A percentile compares a stretch with the other conserved stretches of the same genome.
Evolutionary conservation across 2,113 vertebrate genomes (phyloP).

Genomic region (Rhinoptilus africanus): DNA sequence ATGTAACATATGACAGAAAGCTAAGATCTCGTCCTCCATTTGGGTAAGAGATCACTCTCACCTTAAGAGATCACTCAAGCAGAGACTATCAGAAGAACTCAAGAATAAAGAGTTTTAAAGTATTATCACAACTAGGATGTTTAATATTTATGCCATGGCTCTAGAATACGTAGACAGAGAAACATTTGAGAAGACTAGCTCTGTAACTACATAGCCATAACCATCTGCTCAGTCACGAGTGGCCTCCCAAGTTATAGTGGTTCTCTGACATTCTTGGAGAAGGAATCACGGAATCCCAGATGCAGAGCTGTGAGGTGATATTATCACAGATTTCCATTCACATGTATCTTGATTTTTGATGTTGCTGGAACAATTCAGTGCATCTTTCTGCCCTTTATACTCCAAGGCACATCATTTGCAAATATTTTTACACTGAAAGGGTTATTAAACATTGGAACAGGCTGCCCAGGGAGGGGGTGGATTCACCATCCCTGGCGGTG

Average conservation of each 20-base stretch:
- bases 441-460: no score
- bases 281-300: neutral
- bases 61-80: neutral
- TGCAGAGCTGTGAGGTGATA: neutral
- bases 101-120: neutral
- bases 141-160: neutral
- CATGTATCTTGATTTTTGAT: neutral
- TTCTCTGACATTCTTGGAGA: neutral
- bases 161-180: neutral
- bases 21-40: neutral
- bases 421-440: no score
- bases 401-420: neutral
- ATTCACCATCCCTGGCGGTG: no score
- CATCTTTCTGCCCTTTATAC: neutral
- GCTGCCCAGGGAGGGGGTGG: no score
- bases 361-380: neutral
- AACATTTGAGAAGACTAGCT: neutral
- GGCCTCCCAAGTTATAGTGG: neutral
- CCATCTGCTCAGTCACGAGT: neutral
- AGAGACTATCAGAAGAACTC: neutral
- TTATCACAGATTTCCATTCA: neutral
- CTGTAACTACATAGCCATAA: neutral
- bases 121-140: neutral
- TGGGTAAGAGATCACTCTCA: neutral
- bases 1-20: neutral